Base-by-base conservation (phyloP, 2,888 invertebrate genomes). In the Ceratothoa steindachneri region DNA sequence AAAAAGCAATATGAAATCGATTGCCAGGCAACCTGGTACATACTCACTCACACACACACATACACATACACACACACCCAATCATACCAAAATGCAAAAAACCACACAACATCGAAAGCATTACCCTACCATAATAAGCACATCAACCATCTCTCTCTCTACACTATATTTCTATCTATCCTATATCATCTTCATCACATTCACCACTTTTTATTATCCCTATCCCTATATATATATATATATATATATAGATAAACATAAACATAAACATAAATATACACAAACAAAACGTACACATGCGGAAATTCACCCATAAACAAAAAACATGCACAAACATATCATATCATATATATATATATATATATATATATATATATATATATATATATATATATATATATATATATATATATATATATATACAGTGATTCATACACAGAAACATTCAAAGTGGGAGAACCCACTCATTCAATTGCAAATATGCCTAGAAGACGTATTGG, bases 331-430 rank as follows among this genome's bases (percentile, higher is more conserved):
- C n/a, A n/a, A n/a, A n/a, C n/a, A n/a, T n/a, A n/a, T n/a, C n/a
- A n/a, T n/a, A n/a, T n/a, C n/a, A n/a, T n/a, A n/a, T n/a, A n/a
- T n/a, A n/a, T n/a, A n/a, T n/a, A n/a, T n/a, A n/a, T n/a, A n/a
- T n/a, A n/a, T n/a, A n/a, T n/a, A n/a, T n/a, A n/a, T n/a, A n/a
- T 60, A 60, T 60, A 60, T 60, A 60, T 60, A 12, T 22, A 52
- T 30, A 15, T 53, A n/a, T 7, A 27, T 71, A 12, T 51, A 51
- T 12, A 41, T 29, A 70, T 72, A 19, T 27, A 64, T 24, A 19
- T 24, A 28, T 31, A 68, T 72, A 30, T 60, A 60, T 22, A 60
- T 60, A 60, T 60, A 60, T 60, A 60, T 22, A 60, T 60, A 60
- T 60, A 19, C 19, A 60, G 5, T 12, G 5, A 60, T 60, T 19